Evolutionary conservation across 2,797 vertebrate genomes (phyloP).

Genomic region (Ptychadena robeensis): DNA sequence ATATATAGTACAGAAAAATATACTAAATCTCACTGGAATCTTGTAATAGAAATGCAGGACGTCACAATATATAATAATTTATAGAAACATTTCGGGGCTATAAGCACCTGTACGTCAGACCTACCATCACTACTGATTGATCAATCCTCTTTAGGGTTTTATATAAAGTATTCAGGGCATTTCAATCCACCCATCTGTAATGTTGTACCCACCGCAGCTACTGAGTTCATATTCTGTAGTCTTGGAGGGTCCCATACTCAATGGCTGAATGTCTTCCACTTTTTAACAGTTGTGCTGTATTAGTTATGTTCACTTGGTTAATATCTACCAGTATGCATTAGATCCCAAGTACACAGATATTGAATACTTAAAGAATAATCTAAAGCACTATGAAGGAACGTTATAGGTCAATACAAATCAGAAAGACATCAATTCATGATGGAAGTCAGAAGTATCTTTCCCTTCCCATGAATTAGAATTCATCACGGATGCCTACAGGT

Average conservation of each 20-base stretch:
- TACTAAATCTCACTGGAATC: neutral
- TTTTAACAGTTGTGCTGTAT: no score
- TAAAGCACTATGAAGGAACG: neutral
- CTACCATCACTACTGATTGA: neutral
- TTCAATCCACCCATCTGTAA: neutral
- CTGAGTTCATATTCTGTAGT: neutral
- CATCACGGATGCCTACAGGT: no score
- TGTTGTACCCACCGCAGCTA: neutral
- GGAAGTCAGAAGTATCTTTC: neutral
- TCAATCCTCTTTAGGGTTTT: neutral
- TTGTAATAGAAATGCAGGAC: neutral
- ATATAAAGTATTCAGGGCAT: neutral
- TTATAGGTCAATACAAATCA: neutral
- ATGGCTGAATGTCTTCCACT: neutral
- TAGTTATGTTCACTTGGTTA: no score
- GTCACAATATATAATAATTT: neutral
- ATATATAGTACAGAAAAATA: neutral
- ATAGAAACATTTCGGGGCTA: neutral
- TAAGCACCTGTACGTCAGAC: neutral
- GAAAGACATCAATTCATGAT: neutral
- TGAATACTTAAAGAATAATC: neutral
- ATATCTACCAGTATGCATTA: no score
- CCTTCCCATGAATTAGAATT: no score
- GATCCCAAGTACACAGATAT: no score
- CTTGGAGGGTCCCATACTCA: neutral